Conservation (phyloP, 1,140 invertebrate species). For the Monochamus saltuarius region DNA sequence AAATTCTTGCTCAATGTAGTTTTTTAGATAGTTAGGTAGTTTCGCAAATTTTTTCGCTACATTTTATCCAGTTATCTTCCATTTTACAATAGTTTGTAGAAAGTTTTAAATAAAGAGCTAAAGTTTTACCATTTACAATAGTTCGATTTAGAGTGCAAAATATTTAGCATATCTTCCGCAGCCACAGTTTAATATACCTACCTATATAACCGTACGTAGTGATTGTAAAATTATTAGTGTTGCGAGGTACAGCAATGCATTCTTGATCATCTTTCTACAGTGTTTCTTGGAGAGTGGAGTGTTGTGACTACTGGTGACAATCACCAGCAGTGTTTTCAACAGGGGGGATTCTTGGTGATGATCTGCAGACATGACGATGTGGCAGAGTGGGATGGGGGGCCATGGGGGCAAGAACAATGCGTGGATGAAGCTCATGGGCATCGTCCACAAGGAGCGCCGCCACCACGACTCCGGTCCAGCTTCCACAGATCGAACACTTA, state of each 20-base stretch:
- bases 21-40: slow-evolving; percentile 27
- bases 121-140: neutral
- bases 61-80: slow-evolving; percentile 34
- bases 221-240: too few relatives aligned
- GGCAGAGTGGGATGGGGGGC: slow-evolving; percentile 74
- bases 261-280: too few relatives aligned
- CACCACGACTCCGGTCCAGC: slow-evolving; percentile 62
- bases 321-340: too few relatives aligned
- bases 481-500: slow-evolving; percentile 62
- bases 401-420: slow-evolving; percentile 73
- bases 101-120: slow-evolving; percentile 4
- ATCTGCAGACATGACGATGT: slow-evolving; percentile 63
- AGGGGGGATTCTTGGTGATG: slow-evolving; percentile 37
- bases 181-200: too few relatives aligned
- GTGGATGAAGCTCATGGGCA: slow-evolving; percentile 81
- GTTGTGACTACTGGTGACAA: slow-evolving; percentile 17
- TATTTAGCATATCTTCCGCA: too few relatives aligned
- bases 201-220: too few relatives aligned
- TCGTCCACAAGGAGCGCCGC: slow-evolving; percentile 72
- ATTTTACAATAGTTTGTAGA: slow-evolving; percentile 33
- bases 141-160: too few relatives aligned
- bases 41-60: slow-evolving; percentile 25
- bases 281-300: slow-evolving; percentile 17
- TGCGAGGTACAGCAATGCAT: too few relatives aligned
- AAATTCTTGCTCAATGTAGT: slow-evolving; percentile 34